Evolutionary conservation across 2,888 invertebrate species (phyloP).

Genomic region (Busseola fusca): DNA sequence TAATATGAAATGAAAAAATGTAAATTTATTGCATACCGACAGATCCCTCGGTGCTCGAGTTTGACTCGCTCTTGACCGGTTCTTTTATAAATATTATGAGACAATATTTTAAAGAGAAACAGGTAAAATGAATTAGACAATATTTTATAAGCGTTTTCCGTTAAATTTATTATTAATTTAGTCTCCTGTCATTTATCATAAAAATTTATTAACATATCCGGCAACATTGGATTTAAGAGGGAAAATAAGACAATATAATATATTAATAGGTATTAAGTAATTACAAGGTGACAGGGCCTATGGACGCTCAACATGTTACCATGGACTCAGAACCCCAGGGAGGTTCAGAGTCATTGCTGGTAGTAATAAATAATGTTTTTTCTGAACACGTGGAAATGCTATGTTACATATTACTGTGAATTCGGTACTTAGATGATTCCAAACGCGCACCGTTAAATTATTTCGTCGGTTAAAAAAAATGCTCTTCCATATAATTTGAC

Average conservation of each 20-base stretch:
- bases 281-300: neutral
- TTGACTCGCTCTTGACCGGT: too few species aligned
- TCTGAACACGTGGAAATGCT: constrained; percentile 1
- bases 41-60: too few species aligned
- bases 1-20: too few species aligned
- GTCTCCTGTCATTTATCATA: neutral
- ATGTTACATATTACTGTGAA: too few species aligned
- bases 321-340: too few species aligned
- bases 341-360: too few species aligned
- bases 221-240: neutral
- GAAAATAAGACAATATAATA: neutral
- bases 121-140: neutral
- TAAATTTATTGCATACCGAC: too few species aligned
- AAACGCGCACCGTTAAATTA: neutral
- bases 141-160: neutral
- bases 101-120: neutral
- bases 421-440: too few species aligned
- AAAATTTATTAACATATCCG: neutral
- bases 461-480: neutral
- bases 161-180: neutral
- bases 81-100: neutral
- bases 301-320: too few species aligned
- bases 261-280: neutral
- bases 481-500: neutral
- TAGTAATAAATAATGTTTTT: neutral